Percentiles rank a stretch among this genome's conserved stretches.
Evolutionary conservation across 2,888 invertebrate species (phyloP).

Genomic region (Tinea pellionella): DNA sequence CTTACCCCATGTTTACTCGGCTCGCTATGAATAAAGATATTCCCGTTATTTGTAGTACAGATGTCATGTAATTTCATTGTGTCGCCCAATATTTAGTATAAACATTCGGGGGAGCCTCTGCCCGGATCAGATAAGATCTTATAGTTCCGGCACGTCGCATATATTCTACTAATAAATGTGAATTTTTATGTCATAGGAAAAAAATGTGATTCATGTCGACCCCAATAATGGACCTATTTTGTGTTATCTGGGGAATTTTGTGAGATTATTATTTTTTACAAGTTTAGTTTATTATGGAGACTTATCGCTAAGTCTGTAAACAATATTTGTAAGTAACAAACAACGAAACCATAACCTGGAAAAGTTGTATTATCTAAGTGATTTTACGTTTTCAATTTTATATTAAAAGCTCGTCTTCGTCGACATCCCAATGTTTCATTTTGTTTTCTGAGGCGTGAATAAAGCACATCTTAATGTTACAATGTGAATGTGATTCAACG

Average conservation of each 20-base stretch:
- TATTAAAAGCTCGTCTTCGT: constrained; percentile 1
- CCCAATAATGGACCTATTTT: constrained; percentile 52
- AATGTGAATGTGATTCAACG: constrained; percentile 19
- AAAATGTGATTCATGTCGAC: constrained; percentile 27
- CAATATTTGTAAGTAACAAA: no score
- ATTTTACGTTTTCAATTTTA: not conserved
- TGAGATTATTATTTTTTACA: constrained; percentile 9
- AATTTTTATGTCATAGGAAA: constrained; percentile 44
- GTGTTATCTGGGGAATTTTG: constrained; percentile 40
- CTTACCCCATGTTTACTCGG: constrained; percentile 41
- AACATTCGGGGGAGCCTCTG: constrained; percentile 56
- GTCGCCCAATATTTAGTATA: constrained; percentile 66
- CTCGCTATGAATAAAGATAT: constrained; percentile 69
- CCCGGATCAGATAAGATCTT: constrained; percentile 56
- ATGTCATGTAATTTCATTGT: constrained; percentile 70
- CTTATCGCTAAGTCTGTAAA: no score
- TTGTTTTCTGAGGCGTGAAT: constrained; percentile 15
- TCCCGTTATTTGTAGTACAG: constrained; percentile 68
- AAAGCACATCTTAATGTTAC: constrained; percentile 20
- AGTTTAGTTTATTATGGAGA: not conserved
- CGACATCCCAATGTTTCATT: not conserved
- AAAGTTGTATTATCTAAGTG: no score
- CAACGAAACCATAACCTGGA: no score
- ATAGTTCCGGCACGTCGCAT: constrained; percentile 42
- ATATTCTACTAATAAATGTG: constrained; percentile 41